Evolutionary conservation across 1,140 invertebrate species (phyloP).

Genomic region (Hylaeus anthracinus): DNA sequence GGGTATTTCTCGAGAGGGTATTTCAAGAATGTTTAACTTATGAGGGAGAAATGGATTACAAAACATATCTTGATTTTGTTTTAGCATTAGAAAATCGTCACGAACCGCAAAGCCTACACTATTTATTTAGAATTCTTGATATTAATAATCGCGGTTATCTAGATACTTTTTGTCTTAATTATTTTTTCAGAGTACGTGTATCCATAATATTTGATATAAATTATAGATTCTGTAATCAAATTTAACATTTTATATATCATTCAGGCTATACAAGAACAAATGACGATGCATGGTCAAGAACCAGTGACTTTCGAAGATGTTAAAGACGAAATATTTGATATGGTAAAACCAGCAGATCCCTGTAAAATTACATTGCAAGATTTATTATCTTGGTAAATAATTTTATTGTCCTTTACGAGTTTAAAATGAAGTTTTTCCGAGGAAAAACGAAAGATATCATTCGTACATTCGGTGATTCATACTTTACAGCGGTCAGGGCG

Average conservation of each 20-base stretch:
- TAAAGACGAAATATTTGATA: slow-evolving; percentile 98
- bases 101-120: slow-evolving; percentile 95
- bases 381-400: slow-evolving; percentile 83
- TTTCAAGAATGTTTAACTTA: slow-evolving; percentile 98
- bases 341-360: slow-evolving; percentile 95
- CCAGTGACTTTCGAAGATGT: slow-evolving; percentile 96
- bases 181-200: slow-evolving; percentile 91
- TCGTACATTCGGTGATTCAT: background rate
- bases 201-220: slow-evolving; percentile 17
- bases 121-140: slow-evolving; percentile 96
- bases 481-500: slow-evolving; percentile 91
- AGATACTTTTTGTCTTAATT: slow-evolving; percentile 94
- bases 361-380: slow-evolving; percentile 93
- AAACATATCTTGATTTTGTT: slow-evolving; percentile 97
- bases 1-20: slow-evolving; percentile 94
- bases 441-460: background rate
- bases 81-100: slow-evolving; percentile 95
- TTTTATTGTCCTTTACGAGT: background rate
- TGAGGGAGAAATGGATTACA: slow-evolving; percentile 98
- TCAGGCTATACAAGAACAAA: slow-evolving; percentile 94
- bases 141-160: slow-evolving; percentile 93
- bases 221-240: slow-evolving; percentile 13
- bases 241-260: slow-evolving; percentile 34
- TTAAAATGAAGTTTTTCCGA: background rate
- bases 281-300: slow-evolving; percentile 91